Conservation (phyloP, 1,140 invertebrate species). For the Bacillus rossius region DNA sequence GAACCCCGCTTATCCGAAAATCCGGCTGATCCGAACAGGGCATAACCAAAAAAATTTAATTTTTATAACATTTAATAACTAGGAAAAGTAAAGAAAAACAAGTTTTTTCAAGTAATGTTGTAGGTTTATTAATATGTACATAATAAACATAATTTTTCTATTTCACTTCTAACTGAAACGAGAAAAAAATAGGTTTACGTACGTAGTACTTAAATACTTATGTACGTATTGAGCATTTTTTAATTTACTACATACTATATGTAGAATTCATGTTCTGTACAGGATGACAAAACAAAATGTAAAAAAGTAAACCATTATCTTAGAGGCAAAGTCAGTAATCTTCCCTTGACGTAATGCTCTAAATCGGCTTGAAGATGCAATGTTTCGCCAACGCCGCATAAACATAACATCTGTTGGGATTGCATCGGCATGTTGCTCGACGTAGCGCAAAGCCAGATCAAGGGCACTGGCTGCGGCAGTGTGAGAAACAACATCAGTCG, state of each 20-base stretch:
- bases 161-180: too few relatives aligned
- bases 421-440: conserved; percentile 9
- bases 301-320: not conserved
- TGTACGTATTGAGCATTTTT: not conserved
- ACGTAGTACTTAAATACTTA: not conserved
- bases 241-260: not conserved
- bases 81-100: too few relatives aligned
- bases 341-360: not conserved
- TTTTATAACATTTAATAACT: too few relatives aligned
- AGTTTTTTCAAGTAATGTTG: too few relatives aligned
- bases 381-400: not conserved
- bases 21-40: too few relatives aligned
- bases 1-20: too few relatives aligned
- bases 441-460: conserved; percentile 8
- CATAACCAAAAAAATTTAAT: too few relatives aligned
- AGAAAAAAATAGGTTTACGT: not conserved
- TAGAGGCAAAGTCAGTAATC: not conserved
- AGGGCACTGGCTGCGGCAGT: conserved; percentile 1
- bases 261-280: not conserved
- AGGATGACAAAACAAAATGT: not conserved
- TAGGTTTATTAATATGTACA: too few relatives aligned
- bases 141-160: too few relatives aligned
- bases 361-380: not conserved
- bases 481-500: not conserved
- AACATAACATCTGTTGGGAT: not conserved